These are phyloP conservation scores for Heterocephalus glaber DNA, from an alignment of 2,113 vertebrate genomes.

Conservation along the genomic window DNA sequence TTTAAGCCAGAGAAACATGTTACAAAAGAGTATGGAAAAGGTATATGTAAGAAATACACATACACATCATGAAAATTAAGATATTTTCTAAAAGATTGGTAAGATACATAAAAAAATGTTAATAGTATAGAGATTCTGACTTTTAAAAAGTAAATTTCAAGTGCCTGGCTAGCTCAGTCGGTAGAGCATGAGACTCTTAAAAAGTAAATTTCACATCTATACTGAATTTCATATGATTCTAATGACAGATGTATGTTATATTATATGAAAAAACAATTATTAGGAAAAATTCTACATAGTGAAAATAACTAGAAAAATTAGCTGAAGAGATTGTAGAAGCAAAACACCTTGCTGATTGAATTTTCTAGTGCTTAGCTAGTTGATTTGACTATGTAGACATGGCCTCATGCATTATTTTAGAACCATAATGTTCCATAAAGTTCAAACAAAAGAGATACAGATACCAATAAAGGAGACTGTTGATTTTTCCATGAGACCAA, in stretches of 20 bases:
- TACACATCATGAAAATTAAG: not conserved
- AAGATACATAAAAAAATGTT: conserved; percentile 5
- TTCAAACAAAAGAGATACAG: not conserved
- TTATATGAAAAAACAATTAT: not conserved
- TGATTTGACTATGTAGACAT: not conserved
- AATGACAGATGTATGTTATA: not conserved
- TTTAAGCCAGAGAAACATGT: not conserved
- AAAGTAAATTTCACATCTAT: not conserved
- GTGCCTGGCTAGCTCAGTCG: conserved; percentile 96
- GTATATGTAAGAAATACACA: not conserved
- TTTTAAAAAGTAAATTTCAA: rapidly evolving
- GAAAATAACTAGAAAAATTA: not conserved
- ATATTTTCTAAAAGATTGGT: not conserved
- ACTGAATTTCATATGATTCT: not conserved
- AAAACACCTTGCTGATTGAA: not conserved
- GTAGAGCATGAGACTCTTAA: conserved; percentile 99
- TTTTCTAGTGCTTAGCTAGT: not conserved
- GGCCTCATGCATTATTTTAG: not conserved
- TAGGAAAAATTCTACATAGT: not conserved
- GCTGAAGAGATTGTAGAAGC: not conserved
- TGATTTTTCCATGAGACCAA: not conserved
- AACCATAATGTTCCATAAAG: not conserved
- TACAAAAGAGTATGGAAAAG: not conserved
- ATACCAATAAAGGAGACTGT: not conserved
- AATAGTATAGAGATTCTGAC: not conserved